Percentiles rank a stretch among this genome's conserved stretches.
These are phyloP conservation scores for Hippasteria phrygiana DNA, from an alignment of 53 echinoderm and acorn worm genomes.

Conservation along the genomic window DNA sequence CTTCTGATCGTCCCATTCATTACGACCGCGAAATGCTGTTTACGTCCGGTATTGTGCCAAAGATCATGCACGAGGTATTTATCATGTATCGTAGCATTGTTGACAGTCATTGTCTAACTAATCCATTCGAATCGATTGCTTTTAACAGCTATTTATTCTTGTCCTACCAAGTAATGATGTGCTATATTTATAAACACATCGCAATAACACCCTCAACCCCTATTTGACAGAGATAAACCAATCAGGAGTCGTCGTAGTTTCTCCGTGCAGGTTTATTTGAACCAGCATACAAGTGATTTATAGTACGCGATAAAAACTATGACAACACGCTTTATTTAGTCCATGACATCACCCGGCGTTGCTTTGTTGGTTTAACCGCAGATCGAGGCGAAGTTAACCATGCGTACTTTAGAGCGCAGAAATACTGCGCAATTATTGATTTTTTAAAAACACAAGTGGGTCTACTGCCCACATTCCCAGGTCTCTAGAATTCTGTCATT, in stretches of 20 bases:
- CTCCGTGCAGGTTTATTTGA: background rate
- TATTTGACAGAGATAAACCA: background rate
- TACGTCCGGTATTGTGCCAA: background rate
- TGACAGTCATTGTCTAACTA: background rate
- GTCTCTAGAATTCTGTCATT: background rate
- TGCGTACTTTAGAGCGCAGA: background rate
- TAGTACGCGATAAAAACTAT: background rate
- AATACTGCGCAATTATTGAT: too few relatives aligned
- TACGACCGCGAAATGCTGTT: background rate
- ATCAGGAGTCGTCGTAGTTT: background rate
- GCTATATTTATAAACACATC: constrained; percentile 9
- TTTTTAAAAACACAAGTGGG: too few relatives aligned
- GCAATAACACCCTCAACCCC: background rate
- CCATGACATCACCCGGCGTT: constrained; percentile 14
- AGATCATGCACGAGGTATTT: background rate
- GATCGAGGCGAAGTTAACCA: background rate
- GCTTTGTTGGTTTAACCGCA: constrained; percentile 4
- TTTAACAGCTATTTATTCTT: background rate
- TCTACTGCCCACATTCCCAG: background rate
- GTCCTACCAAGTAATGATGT: background rate
- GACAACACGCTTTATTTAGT: constrained; percentile 31
- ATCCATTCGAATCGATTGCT: background rate
- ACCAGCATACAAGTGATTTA: too few relatives aligned
- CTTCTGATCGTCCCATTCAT: background rate
- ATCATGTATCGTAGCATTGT: background rate